Base-by-base conservation (phyloP, 2,888 invertebrate species). In the Pterobdella sp. region DNA sequence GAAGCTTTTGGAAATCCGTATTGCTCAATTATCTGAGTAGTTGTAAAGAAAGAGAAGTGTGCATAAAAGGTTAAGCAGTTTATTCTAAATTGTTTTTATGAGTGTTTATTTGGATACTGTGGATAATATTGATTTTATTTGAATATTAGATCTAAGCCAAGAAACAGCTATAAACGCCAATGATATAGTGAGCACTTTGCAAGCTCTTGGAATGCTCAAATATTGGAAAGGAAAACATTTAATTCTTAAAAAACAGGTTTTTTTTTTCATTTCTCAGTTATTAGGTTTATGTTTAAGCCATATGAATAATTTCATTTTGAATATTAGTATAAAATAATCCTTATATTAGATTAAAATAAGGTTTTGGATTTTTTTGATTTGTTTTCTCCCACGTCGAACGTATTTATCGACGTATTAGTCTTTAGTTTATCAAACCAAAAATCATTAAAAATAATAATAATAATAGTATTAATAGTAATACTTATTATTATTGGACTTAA, bases 191-290 rank as follows among this genome's bases (percentile, higher is more conserved):
- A 95, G 94, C 77, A 98, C 98, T 1, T 86, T 98, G 63, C 95
- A 96, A 81, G 93, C 94, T 29, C 87, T 96, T 77, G 94, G 95
- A 7, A 92, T 97, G 88, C 91, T 97, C 89, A 96, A 97, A 85
- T 97, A 97, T 84, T 97, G 96, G 95, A 96, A 96, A 85, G 95
- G 95, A 75, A 94, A 94, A 84, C 96, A 96, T 85, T 91, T 96
- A 79, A 93, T 96, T 70, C 87, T 96, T 72, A 94, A 93, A 84
- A 92, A 93, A 85, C 91, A 92, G 89, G 52, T 52, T 67, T 52
- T 67, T 1, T 22, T 18, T 65, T 26, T n/a, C 22, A 26, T 78
- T 76, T 31, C 37, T 69, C n/a, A 10, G 34, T 49, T 31, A 35
- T 37, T 18, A 36, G 34, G 34, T 37, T 1, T 26, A 69, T 37